Evolutionary conservation across 2,113 vertebrate genomes (phyloP), one percentile per base, ranked within the genome.

Genomic region (Galbula dea): DNA sequence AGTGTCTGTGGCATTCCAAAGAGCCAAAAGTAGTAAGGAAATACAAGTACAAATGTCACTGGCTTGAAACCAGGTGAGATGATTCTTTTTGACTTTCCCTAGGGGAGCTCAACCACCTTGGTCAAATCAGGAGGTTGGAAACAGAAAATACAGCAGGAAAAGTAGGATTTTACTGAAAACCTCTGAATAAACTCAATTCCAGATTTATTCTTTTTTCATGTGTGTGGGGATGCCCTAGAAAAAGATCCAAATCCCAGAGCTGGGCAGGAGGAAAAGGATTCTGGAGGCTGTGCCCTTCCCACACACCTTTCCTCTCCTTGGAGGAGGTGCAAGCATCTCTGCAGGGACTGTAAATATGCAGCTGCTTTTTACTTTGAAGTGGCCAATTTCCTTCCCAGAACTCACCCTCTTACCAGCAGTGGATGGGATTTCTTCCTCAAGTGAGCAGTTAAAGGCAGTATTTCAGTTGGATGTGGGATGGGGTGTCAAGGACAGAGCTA

Each of bases 281-380:
- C 48, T 37, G 0, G 5, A 62, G 48, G 13, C 32, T 29, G 18
- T 66, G 15, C 13, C 16, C 8, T 78, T 67, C 34, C 48, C 39
- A 54, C 0, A 0, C 4, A 15, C 16, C 19, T 27, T 20, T 61
- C 17, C 21, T 24, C 27, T 48, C 19, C 55, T 23, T 12, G 15
- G n/a, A 3, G 26, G 12, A 19, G 5, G 3, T 1, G 2, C 34
- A 57, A 49, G 12, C 17, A 41, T 29, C n/a, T 58, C 45, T 46
- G 13, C 1, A 0, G 10, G 4, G 29, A 16, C 21, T 55, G n/a
- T 32, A 55, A 45, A 68, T 12, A 12, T 15, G 17, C 0, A 0
- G 9, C 17, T 68, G 3, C 11, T 13, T 11, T 89, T 46, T 32
- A 18, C 29, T 39, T 9, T 7, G 10, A 57, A 34, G 5, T 8